Percentiles rank a stretch among this genome's conserved stretches.
phyloP scores from a whole-genome alignment of 92 coral and sea anemone species.

The Parazoanthus swiftii region DNA sequence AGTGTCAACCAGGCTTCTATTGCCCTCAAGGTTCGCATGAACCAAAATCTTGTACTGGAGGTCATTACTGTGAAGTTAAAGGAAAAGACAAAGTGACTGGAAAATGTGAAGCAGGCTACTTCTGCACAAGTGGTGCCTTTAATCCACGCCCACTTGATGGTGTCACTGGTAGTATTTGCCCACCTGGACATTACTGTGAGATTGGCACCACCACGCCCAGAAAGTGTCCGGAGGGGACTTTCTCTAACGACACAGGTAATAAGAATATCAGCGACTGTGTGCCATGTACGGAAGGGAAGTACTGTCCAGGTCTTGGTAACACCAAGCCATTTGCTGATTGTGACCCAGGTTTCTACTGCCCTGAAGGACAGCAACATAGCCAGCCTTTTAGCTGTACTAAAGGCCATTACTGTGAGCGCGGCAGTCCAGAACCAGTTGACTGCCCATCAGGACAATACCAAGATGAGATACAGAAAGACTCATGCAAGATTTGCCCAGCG shows the following conservation, averaged over 20 bases:
- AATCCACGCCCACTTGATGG: slow-evolving; percentile 81
- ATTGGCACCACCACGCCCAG: slow-evolving; percentile 67
- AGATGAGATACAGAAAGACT: slow-evolving; percentile 81
- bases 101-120: slow-evolving; percentile 90
- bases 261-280: slow-evolving; percentile 56
- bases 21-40: slow-evolving; percentile 86
- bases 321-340: slow-evolving; percentile 78
- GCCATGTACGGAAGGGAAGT: slow-evolving; percentile 75
- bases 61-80: slow-evolving; percentile 77
- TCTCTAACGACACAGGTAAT: slow-evolving; percentile 92
- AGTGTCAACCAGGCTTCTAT: slow-evolving; percentile 93
- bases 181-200: slow-evolving; percentile 79
- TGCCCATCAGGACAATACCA: slow-evolving; percentile 94
- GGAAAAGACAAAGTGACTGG: slow-evolving; percentile 68
- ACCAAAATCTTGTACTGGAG: slow-evolving; percentile 87
- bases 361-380: slow-evolving; percentile 64
- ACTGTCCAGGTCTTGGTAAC: slow-evolving; percentile 75
- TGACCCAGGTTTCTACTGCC: slow-evolving; percentile 86
- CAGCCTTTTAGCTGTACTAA: slow-evolving; percentile 56
- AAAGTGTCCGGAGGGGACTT: slow-evolving; percentile 78
- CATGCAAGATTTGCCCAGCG: slow-evolving; percentile 86
- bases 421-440: slow-evolving; percentile 78
- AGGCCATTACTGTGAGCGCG: slow-evolving; percentile 87
- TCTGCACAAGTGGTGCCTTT: slow-evolving; percentile 82
- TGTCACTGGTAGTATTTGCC: slow-evolving; percentile 88